Evolutionary conservation across 2,797 vertebrate species (phyloP).

Genomic region (Valencia hispanica): DNA sequence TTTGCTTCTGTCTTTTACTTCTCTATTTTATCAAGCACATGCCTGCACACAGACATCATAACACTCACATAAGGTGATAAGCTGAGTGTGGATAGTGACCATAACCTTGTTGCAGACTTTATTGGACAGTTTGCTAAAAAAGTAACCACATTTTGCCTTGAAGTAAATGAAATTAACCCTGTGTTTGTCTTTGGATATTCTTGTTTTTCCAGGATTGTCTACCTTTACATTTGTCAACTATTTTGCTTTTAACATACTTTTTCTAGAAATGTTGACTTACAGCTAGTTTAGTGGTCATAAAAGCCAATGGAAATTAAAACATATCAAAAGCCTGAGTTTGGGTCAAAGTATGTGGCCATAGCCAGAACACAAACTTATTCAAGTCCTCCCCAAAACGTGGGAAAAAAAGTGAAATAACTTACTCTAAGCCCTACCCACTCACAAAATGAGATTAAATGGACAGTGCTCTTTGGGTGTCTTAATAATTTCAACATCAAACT

Average conservation of each 20-base stretch:
- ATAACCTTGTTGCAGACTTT: slow-evolving; percentile 73
- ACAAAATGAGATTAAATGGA: too few relatives aligned
- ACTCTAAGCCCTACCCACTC: too few relatives aligned
- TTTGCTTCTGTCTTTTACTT: slow-evolving; percentile 7
- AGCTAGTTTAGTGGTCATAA: background rate
- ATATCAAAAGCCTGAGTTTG: background rate
- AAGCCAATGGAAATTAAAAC: background rate
- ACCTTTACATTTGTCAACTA: slow-evolving; percentile 26
- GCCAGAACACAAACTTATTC: too few relatives aligned
- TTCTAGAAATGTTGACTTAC: background rate
- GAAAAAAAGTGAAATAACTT: too few relatives aligned
- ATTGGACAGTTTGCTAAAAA: slow-evolving; percentile 65
- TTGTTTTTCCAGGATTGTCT: slow-evolving; percentile 19
- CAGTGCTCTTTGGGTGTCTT: too few relatives aligned
- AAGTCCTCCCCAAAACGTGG: too few relatives aligned
- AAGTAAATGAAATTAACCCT: slow-evolving; percentile 74
- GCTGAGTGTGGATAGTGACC: slow-evolving; percentile 61
- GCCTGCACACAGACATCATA: slow-evolving; percentile 11
- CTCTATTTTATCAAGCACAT: slow-evolving; percentile 25
- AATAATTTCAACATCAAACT: too few relatives aligned
- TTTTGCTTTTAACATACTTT: slow-evolving; percentile 32
- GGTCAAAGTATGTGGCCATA: too few relatives aligned
- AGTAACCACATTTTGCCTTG: slow-evolving; percentile 69
- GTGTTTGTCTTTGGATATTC: slow-evolving; percentile 59
- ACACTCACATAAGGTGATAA: slow-evolving; percentile 60